phyloP scores from a whole-genome alignment of 92 coral and sea anemone species.

The Bergia puertoricense region DNA sequence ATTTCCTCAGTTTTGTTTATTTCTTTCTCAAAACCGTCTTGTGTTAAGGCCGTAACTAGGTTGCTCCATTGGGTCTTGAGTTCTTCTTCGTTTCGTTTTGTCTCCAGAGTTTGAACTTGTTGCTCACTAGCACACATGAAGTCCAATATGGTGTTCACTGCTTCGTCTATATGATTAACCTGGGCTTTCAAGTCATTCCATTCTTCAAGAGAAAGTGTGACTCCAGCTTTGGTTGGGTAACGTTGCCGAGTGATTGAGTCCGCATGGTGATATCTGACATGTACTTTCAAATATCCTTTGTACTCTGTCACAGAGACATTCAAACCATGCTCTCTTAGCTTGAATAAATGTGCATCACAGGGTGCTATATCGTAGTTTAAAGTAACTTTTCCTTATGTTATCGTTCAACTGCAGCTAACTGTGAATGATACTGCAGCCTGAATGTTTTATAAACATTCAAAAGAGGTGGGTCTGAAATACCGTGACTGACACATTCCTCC shows the following conservation, averaged over 20 bases:
- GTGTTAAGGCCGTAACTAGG: conserved; percentile 16
- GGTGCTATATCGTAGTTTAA: conserved; percentile 19
- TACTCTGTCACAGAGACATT: conserved; percentile 26
- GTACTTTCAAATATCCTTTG: conserved; percentile 18
- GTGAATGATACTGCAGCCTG: conserved; percentile 7
- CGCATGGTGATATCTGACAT: conserved; percentile 8
- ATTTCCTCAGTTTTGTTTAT: conserved; percentile 7
- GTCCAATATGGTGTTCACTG: conserved; percentile 9
- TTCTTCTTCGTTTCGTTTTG: conserved; percentile 12
- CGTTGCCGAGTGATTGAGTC: conserved; percentile 12
- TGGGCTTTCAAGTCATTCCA: conserved; percentile 18
- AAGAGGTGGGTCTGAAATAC: conserved; percentile 9
- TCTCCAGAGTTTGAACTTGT: conserved; percentile 17
- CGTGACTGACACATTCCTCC: conserved; percentile 6
- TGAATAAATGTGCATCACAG: conserved; percentile 24
- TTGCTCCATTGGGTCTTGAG: conserved; percentile 19
- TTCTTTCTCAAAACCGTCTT: too few species aligned
- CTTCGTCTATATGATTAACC: conserved; percentile 8
- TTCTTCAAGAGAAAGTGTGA: too few species aligned
- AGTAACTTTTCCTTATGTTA: conserved; percentile 10
- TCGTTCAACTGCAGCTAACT: conserved; percentile 11
- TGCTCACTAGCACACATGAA: conserved; percentile 18
- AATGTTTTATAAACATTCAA: background rate
- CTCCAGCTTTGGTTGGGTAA: conserved; percentile 19
- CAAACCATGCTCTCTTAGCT: conserved; percentile 1